These are phyloP conservation scores for Sebastes miniatus DNA, from an alignment of 2,797 vertebrate genomes.

Conservation along the genomic window DNA sequence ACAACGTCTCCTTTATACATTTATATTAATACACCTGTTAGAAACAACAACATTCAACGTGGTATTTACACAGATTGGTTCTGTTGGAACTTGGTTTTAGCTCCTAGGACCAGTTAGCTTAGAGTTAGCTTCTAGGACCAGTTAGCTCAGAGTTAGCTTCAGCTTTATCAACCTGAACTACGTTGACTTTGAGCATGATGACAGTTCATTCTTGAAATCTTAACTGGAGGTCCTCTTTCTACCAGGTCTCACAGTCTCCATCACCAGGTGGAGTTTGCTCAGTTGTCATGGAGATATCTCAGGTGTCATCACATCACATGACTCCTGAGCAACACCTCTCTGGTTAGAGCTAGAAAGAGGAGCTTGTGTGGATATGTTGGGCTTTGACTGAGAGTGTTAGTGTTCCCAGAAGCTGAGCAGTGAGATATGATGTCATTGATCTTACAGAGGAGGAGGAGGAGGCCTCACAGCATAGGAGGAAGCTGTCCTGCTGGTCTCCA, in stretches of 20 bases:
- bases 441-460: conserved; percentile 75
- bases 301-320: too few relatives aligned
- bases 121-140: too few relatives aligned
- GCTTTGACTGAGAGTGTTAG: neutral
- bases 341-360: neutral
- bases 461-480: conserved; percentile 59
- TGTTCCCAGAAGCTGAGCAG: neutral
- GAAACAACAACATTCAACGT: neutral
- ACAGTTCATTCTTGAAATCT: neutral
- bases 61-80: neutral
- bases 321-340: too few relatives aligned
- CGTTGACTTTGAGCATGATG: too few relatives aligned
- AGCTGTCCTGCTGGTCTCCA: conserved; percentile 67
- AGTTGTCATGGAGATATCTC: too few relatives aligned
- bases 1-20: neutral
- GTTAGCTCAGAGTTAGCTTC: neutral
- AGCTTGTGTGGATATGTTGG: neutral
- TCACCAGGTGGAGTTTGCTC: too few relatives aligned
- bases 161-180: neutral
- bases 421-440: neutral
- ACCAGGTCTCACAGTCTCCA: too few relatives aligned
- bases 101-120: neutral
- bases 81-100: neutral
- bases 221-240: neutral
- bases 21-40: neutral